Conservation (phyloP, 2,888 invertebrate species). For the Orgyia antiqua region DNA sequence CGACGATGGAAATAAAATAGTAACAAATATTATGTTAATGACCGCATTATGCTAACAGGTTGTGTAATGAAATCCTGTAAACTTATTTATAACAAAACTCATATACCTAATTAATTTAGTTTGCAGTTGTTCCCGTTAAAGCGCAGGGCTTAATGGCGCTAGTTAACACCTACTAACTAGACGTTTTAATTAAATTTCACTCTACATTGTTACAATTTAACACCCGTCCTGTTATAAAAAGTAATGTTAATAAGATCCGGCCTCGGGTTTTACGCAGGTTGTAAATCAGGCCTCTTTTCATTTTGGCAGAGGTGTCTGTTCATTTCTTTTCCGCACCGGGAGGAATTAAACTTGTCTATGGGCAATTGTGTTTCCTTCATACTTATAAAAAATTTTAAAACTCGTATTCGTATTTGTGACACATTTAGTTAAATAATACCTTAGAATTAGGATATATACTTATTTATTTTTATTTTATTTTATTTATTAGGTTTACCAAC, state of each 20-base stretch:
- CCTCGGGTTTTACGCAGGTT: conserved; percentile 58
- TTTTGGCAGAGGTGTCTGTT: conserved; percentile 66
- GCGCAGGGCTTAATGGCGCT: conserved; percentile 52
- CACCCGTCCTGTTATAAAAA: conserved; percentile 68
- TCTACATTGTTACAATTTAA: conserved; percentile 71
- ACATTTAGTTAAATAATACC: not conserved
- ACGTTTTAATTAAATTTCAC: conserved; percentile 72
- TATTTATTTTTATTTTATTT: too few species aligned
- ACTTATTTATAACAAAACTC: too few species aligned
- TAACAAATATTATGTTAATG: too few species aligned
- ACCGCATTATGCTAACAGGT: too few species aligned
- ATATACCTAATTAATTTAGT: too few species aligned
- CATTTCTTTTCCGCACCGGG: conserved; percentile 61
- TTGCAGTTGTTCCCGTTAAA: too few species aligned
- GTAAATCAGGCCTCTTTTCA: conserved; percentile 72
- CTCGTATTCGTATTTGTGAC: not conserved
- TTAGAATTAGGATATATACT: too few species aligned
- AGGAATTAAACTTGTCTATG: conserved; percentile 67
- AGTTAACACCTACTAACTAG: conserved; percentile 64
- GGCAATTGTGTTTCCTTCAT: conserved; percentile 47
- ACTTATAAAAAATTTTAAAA: conserved; percentile 30
- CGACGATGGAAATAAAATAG: too few species aligned
- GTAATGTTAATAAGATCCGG: conserved; percentile 73
- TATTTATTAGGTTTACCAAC: too few species aligned
- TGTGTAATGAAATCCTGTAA: too few species aligned